Percentiles rank a stretch among this genome's conserved stretches.
These are phyloP conservation scores for Tenthredo scrophulariae DNA, from an alignment of 2,888 invertebrate genomes.

Conservation along the genomic window DNA sequence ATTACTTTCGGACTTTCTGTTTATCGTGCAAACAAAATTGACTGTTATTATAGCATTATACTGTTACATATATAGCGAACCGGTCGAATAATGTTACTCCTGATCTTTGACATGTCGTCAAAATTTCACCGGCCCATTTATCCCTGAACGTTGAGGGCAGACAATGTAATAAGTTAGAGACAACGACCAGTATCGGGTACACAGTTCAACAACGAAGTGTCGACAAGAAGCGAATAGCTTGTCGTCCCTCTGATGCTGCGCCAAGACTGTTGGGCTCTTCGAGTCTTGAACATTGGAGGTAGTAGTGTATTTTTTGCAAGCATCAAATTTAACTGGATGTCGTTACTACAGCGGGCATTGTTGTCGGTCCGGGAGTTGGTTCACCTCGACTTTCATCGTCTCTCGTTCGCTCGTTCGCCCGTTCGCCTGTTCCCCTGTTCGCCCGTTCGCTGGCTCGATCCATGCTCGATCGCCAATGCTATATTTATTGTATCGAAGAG, in stretches of 20 bases:
- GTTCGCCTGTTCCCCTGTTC: conserved; percentile 33
- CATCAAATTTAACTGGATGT: conserved; percentile 74
- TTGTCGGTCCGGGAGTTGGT: conserved; percentile 71
- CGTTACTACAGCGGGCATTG: conserved; percentile 74
- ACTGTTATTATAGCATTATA: neutral
- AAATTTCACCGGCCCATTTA: conserved; percentile 11
- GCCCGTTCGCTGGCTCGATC: conserved; percentile 50
- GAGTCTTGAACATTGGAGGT: conserved; percentile 30
- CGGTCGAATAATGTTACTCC: conserved; percentile 2
- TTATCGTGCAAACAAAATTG: conserved; percentile 30
- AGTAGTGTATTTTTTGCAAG: conserved; percentile 61
- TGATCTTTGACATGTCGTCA: conserved; percentile 31
- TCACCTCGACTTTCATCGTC: conserved; percentile 64
- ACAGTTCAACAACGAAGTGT: conserved; percentile 35
- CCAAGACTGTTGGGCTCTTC: conserved; percentile 16
- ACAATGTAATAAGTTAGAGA: conserved; percentile 12
- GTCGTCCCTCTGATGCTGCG: conserved; percentile 52
- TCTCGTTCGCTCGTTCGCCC: conserved; percentile 46
- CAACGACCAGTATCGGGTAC: conserved; percentile 10
- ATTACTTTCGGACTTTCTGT: neutral
- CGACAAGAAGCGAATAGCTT: conserved; percentile 46
- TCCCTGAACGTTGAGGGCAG: conserved; percentile 18
- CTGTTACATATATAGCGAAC: neutral
- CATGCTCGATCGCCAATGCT: conserved; percentile 64
- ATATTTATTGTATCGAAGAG: conserved; percentile 75